Evolutionary conservation across 1,140 invertebrate species (phyloP).

Genomic region (Bursaphelenchus mucronatus): DNA sequence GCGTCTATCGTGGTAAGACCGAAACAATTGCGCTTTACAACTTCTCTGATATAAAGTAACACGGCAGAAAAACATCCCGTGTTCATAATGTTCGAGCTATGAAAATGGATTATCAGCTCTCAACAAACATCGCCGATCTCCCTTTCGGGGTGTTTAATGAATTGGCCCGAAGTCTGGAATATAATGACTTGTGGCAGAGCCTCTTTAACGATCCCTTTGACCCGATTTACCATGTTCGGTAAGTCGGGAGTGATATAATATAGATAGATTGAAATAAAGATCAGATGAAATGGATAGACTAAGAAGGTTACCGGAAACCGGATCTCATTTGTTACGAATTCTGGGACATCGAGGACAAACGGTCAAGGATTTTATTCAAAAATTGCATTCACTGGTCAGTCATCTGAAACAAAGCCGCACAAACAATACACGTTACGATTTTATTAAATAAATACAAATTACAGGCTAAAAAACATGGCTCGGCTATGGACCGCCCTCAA

Average conservation of each 20-base stretch:
- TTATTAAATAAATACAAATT: conserved; percentile 30
- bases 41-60: no score
- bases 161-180: conserved; percentile 37
- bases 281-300: conserved; percentile 42
- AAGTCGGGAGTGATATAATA: conserved; percentile 10
- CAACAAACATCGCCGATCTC: conserved; percentile 54
- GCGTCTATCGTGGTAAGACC: no score
- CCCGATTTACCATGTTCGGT: conserved; percentile 49
- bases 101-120: conserved; percentile 33
- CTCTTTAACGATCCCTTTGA: conserved; percentile 37
- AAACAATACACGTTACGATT: conserved; percentile 8
- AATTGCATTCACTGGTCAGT: conserved; percentile 23
- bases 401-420: not conserved
- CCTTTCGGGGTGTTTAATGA: conserved; percentile 38
- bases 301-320: conserved; percentile 27
- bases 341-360: conserved; percentile 59
- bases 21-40: no score
- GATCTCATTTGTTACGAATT: conserved; percentile 41
- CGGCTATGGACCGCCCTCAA: conserved; percentile 49
- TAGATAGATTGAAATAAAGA: conserved; percentile 38
- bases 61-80: not conserved
- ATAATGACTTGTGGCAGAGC: conserved; percentile 44
- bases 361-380: conserved; percentile 38
- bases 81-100: conserved; percentile 9
- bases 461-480: conserved; percentile 42